These are phyloP conservation scores for Thryonomys swinderianus DNA, from an alignment of 2,113 vertebrate genomes.

Conservation along the genomic window DNA sequence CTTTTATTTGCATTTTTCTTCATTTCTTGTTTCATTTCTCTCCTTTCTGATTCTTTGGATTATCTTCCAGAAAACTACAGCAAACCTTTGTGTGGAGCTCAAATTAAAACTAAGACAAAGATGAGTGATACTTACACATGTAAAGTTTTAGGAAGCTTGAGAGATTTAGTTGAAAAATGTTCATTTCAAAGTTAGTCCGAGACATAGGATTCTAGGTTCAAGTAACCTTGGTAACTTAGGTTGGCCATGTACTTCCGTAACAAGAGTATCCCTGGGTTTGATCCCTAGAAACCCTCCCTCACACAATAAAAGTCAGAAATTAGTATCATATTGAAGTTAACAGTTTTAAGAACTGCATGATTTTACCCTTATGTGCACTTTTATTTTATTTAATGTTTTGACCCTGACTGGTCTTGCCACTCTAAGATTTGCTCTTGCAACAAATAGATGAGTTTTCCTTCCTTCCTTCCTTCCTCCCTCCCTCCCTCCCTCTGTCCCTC, in stretches of 20 bases:
- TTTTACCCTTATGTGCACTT: background rate
- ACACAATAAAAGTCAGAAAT: background rate
- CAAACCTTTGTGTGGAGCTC: background rate
- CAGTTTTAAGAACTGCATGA: no score
- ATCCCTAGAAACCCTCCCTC: background rate
- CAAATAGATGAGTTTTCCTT: background rate
- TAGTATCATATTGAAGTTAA: background rate
- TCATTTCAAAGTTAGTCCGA: background rate
- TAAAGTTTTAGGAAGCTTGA: background rate
- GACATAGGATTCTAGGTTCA: background rate
- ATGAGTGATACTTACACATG: background rate
- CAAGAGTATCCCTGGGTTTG: background rate
- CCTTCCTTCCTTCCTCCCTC: background rate
- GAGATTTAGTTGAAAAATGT: background rate
- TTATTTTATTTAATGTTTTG: slow-evolving; percentile 9
- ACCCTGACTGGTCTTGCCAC: background rate
- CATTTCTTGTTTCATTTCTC: background rate
- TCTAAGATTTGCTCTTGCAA: background rate
- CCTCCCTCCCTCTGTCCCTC: no score
- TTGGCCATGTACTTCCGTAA: background rate
- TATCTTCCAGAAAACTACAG: background rate
- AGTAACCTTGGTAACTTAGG: background rate
- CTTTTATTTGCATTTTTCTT: background rate
- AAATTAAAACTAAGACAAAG: background rate
- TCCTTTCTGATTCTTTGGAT: slow-evolving; percentile 10